phyloP scores from a whole-genome alignment of 2,113 vertebrate genomes.

The Xerus inauris region DNA sequence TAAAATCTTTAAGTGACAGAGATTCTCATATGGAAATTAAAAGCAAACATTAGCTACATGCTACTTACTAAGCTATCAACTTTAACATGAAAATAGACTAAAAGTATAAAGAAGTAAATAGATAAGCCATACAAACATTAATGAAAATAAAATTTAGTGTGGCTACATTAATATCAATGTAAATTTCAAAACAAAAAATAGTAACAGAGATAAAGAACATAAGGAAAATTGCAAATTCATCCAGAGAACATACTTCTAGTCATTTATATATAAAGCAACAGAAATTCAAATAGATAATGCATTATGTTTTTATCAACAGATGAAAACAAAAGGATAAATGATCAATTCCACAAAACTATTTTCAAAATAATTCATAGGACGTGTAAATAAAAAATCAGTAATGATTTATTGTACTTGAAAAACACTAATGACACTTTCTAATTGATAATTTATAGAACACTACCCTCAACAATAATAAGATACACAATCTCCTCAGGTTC shows the following conservation, averaged over 20 bases:
- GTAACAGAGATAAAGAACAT: neutral
- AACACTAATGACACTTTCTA: neutral
- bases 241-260: neutral
- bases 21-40: neutral
- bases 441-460: neutral
- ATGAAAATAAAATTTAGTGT: neutral
- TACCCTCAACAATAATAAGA: neutral
- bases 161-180: neutral
- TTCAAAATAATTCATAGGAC: neutral
- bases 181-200: neutral
- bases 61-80: neutral
- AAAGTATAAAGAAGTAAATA: neutral
- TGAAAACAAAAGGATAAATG: neutral
- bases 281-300: neutral
- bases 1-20: neutral
- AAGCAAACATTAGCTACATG: neutral
- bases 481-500: neutral
- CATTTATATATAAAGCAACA: neutral
- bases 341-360: neutral
- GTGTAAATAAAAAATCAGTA: neutral
- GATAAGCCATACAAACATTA: neutral
- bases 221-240: neutral
- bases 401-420: neutral
- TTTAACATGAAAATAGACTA: neutral
- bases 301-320: too few relatives aligned